Percentiles rank a stretch among this genome's conserved stretches.
Evolutionary conservation across 1,140 invertebrate species (phyloP).

Genomic region (fruit fly (Drosophila melanogaster)): DNA sequence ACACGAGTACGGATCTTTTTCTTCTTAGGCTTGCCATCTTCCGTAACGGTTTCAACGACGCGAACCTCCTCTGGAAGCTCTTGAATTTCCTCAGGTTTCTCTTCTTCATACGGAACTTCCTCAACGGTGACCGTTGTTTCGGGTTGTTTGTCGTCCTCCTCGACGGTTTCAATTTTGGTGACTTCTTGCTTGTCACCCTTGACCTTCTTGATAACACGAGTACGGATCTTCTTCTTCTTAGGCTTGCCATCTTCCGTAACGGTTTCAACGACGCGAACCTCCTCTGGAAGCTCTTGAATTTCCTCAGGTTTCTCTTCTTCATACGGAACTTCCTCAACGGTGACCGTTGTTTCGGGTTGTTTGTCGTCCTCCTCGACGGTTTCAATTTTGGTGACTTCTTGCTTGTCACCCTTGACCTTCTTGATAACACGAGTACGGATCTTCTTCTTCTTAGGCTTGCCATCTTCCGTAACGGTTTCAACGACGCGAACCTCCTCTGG

Average conservation of each 20-base stretch:
- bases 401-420: constrained; percentile 12
- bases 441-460: constrained; percentile 12
- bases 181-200: constrained; percentile 9
- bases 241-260: constrained; percentile 1
- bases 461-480: constrained; percentile 1
- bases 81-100: background rate
- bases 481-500: constrained; percentile 2
- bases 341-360: background rate
- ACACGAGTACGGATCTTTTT: constrained; percentile 10
- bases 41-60: constrained; percentile 2
- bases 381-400: constrained; percentile 7
- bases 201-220: constrained; percentile 5
- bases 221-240: constrained; percentile 9
- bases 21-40: constrained; percentile 5
- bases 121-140: background rate
- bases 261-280: background rate
- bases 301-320: background rate
- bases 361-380: constrained; percentile 9
- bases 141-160: constrained; percentile 6
- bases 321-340: background rate
- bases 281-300: constrained; percentile 6
- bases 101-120: background rate
- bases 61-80: constrained; percentile 10
- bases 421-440: constrained; percentile 3
- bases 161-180: constrained; percentile 5